phyloP scores from a whole-genome alignment of 2,113 vertebrate genomes.

The Cyanistes caeruleus region DNA sequence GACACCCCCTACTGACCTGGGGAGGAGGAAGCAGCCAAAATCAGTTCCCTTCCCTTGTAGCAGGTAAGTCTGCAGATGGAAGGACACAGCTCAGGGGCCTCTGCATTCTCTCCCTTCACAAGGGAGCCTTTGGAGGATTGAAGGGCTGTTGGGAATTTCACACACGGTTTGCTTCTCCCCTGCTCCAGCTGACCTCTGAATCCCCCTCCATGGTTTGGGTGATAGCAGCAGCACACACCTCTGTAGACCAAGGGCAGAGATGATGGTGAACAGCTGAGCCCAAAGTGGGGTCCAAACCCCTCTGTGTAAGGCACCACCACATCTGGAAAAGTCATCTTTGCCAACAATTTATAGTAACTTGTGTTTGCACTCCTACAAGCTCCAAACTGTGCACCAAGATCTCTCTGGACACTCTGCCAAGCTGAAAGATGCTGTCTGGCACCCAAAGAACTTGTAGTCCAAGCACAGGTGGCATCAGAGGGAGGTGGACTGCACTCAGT shows the following conservation, averaged over 20 bases:
- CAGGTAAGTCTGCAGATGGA: neutral
- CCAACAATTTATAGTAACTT: neutral
- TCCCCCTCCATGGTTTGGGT: neutral
- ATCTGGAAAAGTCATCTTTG: neutral
- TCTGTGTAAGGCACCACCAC: neutral
- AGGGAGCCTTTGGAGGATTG: neutral
- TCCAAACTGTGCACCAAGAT: neutral
- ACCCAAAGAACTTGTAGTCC: neutral
- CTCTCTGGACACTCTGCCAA: neutral
- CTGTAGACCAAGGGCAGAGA: neutral
- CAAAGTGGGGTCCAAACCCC: neutral
- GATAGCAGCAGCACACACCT: rapidly evolving
- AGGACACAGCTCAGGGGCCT: neutral
- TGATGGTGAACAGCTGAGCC: neutral
- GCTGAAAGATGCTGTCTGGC: neutral
- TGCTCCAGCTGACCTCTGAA: neutral
- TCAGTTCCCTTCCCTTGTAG: rapidly evolving
- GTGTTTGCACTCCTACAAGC: neutral
- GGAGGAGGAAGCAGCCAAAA: neutral
- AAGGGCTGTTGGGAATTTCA: neutral
- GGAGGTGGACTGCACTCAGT: neutral
- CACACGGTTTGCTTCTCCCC: rapidly evolving
- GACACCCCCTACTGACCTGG: neutral
- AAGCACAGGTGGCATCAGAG: neutral
- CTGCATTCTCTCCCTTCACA: rapidly evolving